Base-by-base conservation (phyloP, 2,888 invertebrate genomes). In the Sipha maydis region DNA sequence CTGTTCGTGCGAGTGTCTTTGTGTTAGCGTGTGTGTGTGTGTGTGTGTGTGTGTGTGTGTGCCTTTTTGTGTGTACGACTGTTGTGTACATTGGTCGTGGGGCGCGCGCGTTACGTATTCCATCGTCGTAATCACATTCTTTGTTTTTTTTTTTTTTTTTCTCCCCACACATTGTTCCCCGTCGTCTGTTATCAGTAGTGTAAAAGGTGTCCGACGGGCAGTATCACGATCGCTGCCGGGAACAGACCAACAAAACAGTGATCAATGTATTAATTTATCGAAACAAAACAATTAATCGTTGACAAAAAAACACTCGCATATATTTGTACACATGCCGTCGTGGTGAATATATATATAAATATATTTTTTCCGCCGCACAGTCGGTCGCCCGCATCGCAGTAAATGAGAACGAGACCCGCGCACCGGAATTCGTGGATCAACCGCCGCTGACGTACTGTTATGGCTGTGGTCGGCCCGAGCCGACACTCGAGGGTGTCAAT, bases 401-500 rank as follows among this genome's bases (percentile, higher is more conserved):
- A 67, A 41, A 85, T 78, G 85, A 77, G 25, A 54, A 77, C 77
- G 77, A 67, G 38, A 77, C 31, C 41, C 14, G 67, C 67, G 11
- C 41, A 31, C 21, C 38, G 76, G 34, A 73, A 75, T 88, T 88
- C 80, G 56, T 75, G 73, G 75, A 88, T 48, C 67, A 61, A 88
- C 88, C 80, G 88, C 75, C 73, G 75, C 34, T 82, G 80, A 82
- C 80, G 80, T 82, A 3, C 73, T 88, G 90, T 90, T 89, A 96
- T 96, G 96, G 96, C 95, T 94, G 95, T 96, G 93, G 95, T 95
- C 93, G 95, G 95, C 94, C 96, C 96, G 92, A 95, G 96, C 94
- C 95, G 97, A 95, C 97, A 97, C 95, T 95, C 96, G 93, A 95
- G 96, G 94, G 95, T 95, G 94, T 95, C 96, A 94, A 95, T 96